phyloP scores from a whole-genome alignment of 2,113 vertebrate species.

The Herpailurus yagouaroundi region DNA sequence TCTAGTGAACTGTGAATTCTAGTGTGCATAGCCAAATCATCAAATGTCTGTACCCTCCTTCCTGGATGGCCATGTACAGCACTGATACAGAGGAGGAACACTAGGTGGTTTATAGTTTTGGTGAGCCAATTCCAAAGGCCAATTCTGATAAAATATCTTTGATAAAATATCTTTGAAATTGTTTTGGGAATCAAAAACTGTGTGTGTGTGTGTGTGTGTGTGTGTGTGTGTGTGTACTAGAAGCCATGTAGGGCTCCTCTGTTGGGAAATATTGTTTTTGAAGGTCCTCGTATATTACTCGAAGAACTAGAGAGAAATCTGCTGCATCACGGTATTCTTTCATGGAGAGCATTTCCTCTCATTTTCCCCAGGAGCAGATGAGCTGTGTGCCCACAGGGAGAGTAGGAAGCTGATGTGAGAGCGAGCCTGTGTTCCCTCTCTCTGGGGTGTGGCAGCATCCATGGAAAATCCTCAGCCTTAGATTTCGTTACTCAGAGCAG shows the following conservation, averaged over 20 bases:
- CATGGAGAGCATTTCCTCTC: background rate
- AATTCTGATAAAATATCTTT: background rate
- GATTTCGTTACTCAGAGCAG: background rate
- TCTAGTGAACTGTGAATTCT: slow-evolving; percentile 54
- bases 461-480: fast-evolving
- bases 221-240: background rate
- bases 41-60: background rate
- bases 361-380: background rate
- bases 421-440: background rate
- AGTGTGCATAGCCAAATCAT: slow-evolving; percentile 49
- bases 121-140: slow-evolving; percentile 15
- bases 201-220: background rate
- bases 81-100: background rate
- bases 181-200: background rate
- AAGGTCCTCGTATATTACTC: background rate
- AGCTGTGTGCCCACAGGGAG: background rate
- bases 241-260: background rate
- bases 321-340: background rate
- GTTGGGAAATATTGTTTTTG: background rate
- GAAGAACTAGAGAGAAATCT: background rate
- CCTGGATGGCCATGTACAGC: background rate
- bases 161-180: background rate
- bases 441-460: too few relatives aligned
- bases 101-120: background rate
- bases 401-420: background rate